Conservation (phyloP, 1,140 invertebrate species). For the Zaprionus tsacasi region DNA sequence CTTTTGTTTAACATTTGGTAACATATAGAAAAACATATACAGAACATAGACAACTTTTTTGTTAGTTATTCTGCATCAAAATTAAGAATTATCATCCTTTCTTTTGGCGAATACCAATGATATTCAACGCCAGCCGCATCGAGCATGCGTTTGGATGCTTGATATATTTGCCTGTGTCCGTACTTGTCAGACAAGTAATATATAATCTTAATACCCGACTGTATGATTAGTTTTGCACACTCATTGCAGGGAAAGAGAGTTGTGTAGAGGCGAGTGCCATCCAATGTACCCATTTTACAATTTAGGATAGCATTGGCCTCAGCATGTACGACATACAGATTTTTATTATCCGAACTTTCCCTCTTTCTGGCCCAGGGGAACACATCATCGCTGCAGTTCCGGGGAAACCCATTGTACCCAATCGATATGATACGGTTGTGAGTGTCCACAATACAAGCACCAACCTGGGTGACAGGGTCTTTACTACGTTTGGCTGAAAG, state of each 20-base stretch:
- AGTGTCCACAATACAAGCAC: slow-evolving; percentile 95
- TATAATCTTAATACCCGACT: slow-evolving; percentile 93
- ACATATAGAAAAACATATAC: neutral
- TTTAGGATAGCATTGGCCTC: slow-evolving; percentile 99
- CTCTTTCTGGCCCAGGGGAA: slow-evolving; percentile 92
- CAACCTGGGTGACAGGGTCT: slow-evolving; percentile 96
- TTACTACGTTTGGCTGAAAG: slow-evolving; percentile 95
- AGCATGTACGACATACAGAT: slow-evolving; percentile 97
- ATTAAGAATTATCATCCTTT: slow-evolving; percentile 59
- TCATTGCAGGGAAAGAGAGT: slow-evolving; percentile 97
- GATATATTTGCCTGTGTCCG: slow-evolving; percentile 87
- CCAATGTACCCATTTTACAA: slow-evolving; percentile 91
- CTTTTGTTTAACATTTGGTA: neutral
- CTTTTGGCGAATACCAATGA: slow-evolving; percentile 37
- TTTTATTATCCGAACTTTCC: slow-evolving; percentile 89
- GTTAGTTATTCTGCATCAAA: slow-evolving; percentile 31
- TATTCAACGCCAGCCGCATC: slow-evolving; percentile 90
- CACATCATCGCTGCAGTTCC: slow-evolving; percentile 93
- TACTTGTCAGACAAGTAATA: slow-evolving; percentile 94
- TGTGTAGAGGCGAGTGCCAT: slow-evolving; percentile 93
- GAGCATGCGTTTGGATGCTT: slow-evolving; percentile 93
- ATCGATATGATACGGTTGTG: slow-evolving; percentile 96
- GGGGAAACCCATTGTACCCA: slow-evolving; percentile 98
- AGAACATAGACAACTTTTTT: neutral
- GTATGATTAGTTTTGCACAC: slow-evolving; percentile 98